Conservation (phyloP, 2,113 vertebrate genomes). For the Cichladusa arquata region DNA sequence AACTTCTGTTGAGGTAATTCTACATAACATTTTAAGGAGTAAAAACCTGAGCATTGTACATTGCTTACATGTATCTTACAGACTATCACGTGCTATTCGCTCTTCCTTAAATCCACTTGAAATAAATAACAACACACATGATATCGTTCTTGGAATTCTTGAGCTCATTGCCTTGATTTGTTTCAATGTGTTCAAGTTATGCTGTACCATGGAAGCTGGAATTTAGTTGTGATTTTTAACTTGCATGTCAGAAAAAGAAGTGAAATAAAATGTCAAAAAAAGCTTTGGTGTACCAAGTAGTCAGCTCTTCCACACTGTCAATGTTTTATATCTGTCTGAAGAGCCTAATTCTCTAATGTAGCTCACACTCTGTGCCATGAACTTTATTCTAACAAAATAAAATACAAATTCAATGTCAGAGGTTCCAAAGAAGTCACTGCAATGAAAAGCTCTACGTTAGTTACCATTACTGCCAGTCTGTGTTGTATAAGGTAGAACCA, state of each 20-base stretch:
- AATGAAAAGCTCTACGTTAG: not conserved
- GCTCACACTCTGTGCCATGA: not conserved
- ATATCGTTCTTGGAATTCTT: constrained; percentile 42
- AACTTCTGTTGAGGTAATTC: constrained; percentile 91
- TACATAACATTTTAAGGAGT: not conserved
- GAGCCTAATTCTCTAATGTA: not conserved
- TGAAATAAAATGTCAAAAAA: not conserved
- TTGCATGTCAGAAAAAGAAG: not conserved
- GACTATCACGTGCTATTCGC: not conserved
- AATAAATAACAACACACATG: not conserved
- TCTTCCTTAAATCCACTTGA: constrained; percentile 14
- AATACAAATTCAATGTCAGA: not conserved
- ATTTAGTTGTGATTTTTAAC: not conserved
- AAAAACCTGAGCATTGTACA: not conserved
- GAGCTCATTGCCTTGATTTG: constrained; percentile 39
- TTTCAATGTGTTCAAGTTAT: constrained; percentile 43
- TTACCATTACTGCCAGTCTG: not conserved
- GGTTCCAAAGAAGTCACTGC: not conserved
- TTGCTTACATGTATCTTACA: not conserved
- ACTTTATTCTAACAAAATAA: not conserved
- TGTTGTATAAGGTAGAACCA: not conserved
- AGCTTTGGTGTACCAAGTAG: not conserved
- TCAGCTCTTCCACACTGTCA: not conserved
- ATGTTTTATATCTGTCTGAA: not conserved
- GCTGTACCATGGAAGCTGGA: not conserved